Evolutionary conservation across 2,113 vertebrate species (phyloP).

Genomic region (Lycocorax pyrrhopterus): DNA sequence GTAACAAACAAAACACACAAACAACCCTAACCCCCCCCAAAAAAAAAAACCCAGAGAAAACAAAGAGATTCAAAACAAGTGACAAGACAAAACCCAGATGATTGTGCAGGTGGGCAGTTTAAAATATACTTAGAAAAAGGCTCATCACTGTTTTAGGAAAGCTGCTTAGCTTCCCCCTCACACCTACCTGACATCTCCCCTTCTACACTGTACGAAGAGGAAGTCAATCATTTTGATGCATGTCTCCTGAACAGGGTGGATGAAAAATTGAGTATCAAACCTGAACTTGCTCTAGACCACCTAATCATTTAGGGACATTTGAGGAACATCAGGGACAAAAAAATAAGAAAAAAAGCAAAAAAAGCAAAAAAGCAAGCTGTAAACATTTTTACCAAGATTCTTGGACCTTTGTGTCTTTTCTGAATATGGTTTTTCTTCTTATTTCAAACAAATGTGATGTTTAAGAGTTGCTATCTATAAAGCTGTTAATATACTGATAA

Average conservation of each 20-base stretch:
- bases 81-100: not conserved
- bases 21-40: too few relatives aligned
- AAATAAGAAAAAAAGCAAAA: not conserved
- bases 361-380: not conserved
- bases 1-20: not conserved
- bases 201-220: not conserved
- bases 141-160: not conserved
- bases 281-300: not conserved
- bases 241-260: not conserved
- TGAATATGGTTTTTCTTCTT: not conserved
- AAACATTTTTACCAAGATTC: not conserved
- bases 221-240: not conserved
- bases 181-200: not conserved
- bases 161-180: not conserved
- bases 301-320: not conserved
- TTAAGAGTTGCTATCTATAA: not conserved
- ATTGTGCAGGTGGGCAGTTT: not conserved
- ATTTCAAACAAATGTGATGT: not conserved
- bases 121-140: not conserved
- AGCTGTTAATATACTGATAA: not conserved
- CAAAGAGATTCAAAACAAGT: not conserved
- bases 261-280: not conserved
- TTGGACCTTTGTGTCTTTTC: not conserved
- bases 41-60: not conserved
- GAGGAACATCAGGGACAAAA: not conserved